Evolutionary conservation across 2,888 invertebrate species (phyloP), one percentile per base, ranked within the genome.

Genomic region (Drosophila anomelani): DNA sequence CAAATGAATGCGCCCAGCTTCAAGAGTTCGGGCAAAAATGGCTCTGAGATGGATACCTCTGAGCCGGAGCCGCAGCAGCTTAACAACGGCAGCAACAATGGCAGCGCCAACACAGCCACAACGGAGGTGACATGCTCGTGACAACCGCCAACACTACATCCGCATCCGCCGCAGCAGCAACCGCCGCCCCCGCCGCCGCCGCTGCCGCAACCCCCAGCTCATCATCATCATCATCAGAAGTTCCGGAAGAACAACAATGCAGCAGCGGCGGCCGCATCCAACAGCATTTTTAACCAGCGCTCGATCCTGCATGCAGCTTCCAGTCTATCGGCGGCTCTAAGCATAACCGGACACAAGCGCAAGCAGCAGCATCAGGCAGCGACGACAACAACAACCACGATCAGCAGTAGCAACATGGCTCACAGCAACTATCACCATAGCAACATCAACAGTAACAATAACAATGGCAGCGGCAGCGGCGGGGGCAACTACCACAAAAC

Each of bases 101-200:
- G 49, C 36, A 81, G 55, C 47, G 72, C 49, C 64, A 81, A 74
- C 60, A 85, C 77, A 76, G 71, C 87, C 55, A 81, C 91, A 75
- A 75, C 92, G 55, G 93, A 92, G 80, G 92, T 93, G 46, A 92
- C 92, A 54, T 92, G 92, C 68, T 92, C 93, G 92, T 92, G 92
- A 92, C 93, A 91, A 90, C 88, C 84, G 82, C 87, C 89, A 81
- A 77, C 80, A 59, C 55, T 76, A 78, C 76, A 73, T 74, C 72
- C 64, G 38, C 51, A 49, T 51, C 64, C 67, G 64, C 55, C 85
- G 80, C 79, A 81, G 75, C 69, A 80, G 46, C 78, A 70, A 39
- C 68, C 79, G 56, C 70, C 80, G 54, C 47, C 76, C 29, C 46
- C 74, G 51, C 49, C 73, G 23, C 32, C 74, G 23, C 64, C 56